Evolutionary conservation across 2,888 invertebrate genomes (phyloP), one percentile per base, ranked within the genome.

Genomic region (Ophion slaviceki): DNA sequence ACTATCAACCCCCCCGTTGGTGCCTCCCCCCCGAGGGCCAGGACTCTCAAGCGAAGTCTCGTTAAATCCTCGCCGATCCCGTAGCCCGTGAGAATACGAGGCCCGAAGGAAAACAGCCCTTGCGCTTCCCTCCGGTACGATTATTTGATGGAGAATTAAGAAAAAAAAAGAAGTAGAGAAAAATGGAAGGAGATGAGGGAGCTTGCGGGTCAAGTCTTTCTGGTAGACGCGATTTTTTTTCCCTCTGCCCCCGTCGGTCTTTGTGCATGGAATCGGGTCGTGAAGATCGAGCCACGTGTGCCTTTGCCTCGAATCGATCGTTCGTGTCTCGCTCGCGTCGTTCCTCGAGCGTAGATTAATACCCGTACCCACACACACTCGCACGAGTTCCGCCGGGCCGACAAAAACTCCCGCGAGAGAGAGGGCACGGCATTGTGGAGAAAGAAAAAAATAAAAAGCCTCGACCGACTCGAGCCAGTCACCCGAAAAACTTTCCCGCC

Each of bases 51-150:
- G 62, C 62, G 36, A 57, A 62, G 75, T 17, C 76, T 84, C 84
- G 84, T 84, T 80, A 84, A 84, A 84, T 76, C 76, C 66, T 77
- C 53, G 14, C 68, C 72, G 45, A 84, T 83, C 74, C 61, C 67
- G 59, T 67, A 24, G 75, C 66, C 61, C 84, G 84, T 84, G 84
- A 80, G 84, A 80, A 84, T 76, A 53, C 74, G 74, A 64, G 67
- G 11, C 24, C 32, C 47, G 66, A 61, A 59, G 77, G 32, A 84
- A 78, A 53, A 72, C 62, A 68, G 62, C 59, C 53, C 74, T 45
- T 68, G 81, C 61, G 59, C 72, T 80, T 66, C 62, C 76, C 11
- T 47, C 76, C 11, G 32, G 66, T 64, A 53, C 66, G 76, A 76
- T 64, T 47, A 61, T 74, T 62, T 62, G 62, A 74, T 45, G 74